Evolutionary conservation across 1,140 invertebrate species (phyloP).

Genomic region (Aphelenchoides fujianensis): DNA sequence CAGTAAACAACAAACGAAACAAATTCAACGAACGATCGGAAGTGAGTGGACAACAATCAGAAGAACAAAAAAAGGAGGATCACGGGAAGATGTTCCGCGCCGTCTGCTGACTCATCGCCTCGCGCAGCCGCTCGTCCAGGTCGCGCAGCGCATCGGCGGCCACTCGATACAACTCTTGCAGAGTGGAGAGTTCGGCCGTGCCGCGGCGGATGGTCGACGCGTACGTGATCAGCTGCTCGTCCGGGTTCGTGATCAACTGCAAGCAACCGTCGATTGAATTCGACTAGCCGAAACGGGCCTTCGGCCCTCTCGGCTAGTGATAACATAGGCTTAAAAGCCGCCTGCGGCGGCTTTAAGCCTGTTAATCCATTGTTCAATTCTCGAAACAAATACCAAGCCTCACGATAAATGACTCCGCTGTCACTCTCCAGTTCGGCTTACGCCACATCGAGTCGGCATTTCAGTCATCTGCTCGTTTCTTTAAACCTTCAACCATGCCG

Average conservation of each 20-base stretch:
- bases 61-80: not conserved
- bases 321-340: not conserved
- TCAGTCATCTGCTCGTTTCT: too few species aligned
- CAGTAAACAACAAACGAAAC: too few species aligned
- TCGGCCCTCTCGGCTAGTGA: not conserved
- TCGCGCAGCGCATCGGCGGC: not conserved
- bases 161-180: constrained; percentile 3
- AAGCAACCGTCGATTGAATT: not conserved
- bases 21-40: too few species aligned
- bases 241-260: not conserved
- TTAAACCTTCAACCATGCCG: too few species aligned
- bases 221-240: constrained; percentile 11
- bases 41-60: too few species aligned
- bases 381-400: too few species aligned
- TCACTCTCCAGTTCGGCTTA: too few species aligned
- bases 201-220: constrained; percentile 11
- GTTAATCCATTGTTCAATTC: too few species aligned
- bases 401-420: too few species aligned
- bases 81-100: not conserved
- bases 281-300: not conserved
- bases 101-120: not conserved
- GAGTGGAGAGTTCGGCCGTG: constrained; percentile 15
- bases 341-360: too few species aligned
- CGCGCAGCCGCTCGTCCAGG: not conserved
- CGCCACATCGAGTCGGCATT: too few species aligned